phyloP scores from a whole-genome alignment of 1,140 invertebrate species.

The Drosophila rufa region DNA sequence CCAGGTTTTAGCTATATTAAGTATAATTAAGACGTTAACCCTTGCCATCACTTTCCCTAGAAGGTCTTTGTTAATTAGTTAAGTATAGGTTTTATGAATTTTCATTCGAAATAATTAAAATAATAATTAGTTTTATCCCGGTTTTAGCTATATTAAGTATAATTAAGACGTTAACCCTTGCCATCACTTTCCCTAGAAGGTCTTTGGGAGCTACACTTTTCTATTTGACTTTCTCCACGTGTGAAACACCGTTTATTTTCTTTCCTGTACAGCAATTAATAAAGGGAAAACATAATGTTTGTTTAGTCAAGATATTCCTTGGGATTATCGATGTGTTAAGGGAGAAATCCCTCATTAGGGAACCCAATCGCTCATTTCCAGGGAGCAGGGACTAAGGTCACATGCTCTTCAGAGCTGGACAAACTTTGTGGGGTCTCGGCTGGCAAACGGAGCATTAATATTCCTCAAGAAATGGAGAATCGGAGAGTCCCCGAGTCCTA shows the following conservation, averaged over 20 bases:
- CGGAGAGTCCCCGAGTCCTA: slow-evolving; percentile 60
- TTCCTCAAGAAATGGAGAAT: slow-evolving; percentile 51
- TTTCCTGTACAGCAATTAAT: slow-evolving; percentile 1
- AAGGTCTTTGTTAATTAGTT: neutral
- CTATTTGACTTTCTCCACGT: slow-evolving; percentile 5
- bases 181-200: neutral
- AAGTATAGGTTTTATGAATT: too few relatives aligned
- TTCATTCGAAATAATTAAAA: too few relatives aligned
- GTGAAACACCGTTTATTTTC: neutral
- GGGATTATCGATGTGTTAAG: slow-evolving; percentile 7
- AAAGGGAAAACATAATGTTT: neutral
- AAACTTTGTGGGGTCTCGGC: slow-evolving; percentile 13
- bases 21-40: neutral
- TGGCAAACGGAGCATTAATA: slow-evolving; percentile 72
- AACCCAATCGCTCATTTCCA: slow-evolving; percentile 12
- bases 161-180: neutral
- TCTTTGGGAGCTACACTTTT: too few relatives aligned
- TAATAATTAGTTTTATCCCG: too few relatives aligned
- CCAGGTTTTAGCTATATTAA: neutral
- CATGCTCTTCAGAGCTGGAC: slow-evolving; percentile 20
- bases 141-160: neutral
- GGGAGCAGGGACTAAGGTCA: slow-evolving; percentile 12
- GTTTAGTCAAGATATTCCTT: neutral
- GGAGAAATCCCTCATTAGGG: neutral
- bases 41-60: neutral